Percentiles rank a stretch among this genome's conserved stretches.
These are phyloP conservation scores for Thamnophis elegans DNA, from an alignment of 2,797 vertebrate species.

Conservation along the genomic window DNA sequence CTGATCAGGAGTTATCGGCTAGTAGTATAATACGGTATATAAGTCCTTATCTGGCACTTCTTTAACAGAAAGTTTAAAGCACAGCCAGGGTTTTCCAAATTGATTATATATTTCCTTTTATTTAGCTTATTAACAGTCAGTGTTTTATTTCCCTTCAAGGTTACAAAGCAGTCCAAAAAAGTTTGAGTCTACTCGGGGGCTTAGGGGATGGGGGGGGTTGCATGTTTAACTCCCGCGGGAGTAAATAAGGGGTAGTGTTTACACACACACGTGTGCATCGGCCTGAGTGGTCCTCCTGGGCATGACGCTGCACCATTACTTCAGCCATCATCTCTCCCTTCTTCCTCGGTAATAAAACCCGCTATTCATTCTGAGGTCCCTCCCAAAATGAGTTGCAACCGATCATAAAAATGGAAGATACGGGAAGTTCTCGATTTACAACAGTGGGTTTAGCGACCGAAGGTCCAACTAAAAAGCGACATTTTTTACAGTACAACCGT, in stretches of 20 bases:
- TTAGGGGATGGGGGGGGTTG: neutral
- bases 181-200: neutral
- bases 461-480: neutral
- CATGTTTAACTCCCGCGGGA: neutral
- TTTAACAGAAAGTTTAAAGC: neutral
- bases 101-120: neutral
- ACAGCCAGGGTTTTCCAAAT: neutral
- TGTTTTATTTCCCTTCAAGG: conserved; percentile 5
- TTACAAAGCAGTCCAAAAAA: neutral
- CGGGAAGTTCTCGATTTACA: neutral
- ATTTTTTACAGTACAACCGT: neutral
- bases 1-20: no score
- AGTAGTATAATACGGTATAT: no score
- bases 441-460: neutral
- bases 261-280: fast-evolving
- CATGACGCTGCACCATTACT: neutral
- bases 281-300: neutral
- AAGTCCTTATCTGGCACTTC: no score
- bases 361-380: neutral
- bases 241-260: neutral
- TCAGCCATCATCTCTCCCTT: neutral
- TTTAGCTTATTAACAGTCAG: conserved; percentile 28
- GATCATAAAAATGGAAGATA: neutral
- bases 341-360: neutral
- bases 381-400: neutral